Evolutionary conservation across 2,113 vertebrate species (phyloP), one percentile per base, ranked within the genome.

Genomic region (Solenodon paradoxus): DNA sequence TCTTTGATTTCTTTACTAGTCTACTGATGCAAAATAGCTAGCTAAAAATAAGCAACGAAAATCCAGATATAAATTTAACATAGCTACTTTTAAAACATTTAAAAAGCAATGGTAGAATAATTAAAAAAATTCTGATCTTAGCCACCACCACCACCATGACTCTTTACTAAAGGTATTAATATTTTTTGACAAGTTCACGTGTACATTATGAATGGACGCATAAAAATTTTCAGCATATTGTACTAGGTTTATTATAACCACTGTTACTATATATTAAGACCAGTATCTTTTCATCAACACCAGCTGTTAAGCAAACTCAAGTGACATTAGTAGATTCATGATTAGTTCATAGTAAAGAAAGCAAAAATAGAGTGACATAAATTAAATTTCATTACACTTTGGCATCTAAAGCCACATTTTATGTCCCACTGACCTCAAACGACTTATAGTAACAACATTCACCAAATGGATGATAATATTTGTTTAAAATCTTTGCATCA

Each of bases 231-330:
- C 96, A 98, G 7, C 63, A 80, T 97, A 96, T 92, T 88, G 84
- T 42, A 42, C 69, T 69, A 51, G 82, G 87, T 91, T 96, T 96
- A 94, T 8, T 28, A 24, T 35, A 95, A 81, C 71, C n/a, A 40
- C 85, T 68, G 66, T 92, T 91, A 75, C 94, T 95, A 94, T 89
- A 97, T 97, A 98, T 98, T 84, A 96, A 96, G 83, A 95, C 69
- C 93, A 97, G 95, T 95, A 90, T 98, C 98, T 98, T 98, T 98
- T 97, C 97, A 85, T 93, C 93, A 97, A 88, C 93, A 93, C 94
- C 85, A 96, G 97, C 97, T 98, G 96, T 96, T 98, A 97, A 97
- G 96, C 94, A 98, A 98, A 97, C 97, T 86, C 90, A 92, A 90
- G 74, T 95, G 95, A 97, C 86, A 97, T 83, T n/a, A 97, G 95